These are phyloP conservation scores for Dreissena polymorpha DNA, from an alignment of 1,140 invertebrate genomes.

Conservation along the genomic window DNA sequence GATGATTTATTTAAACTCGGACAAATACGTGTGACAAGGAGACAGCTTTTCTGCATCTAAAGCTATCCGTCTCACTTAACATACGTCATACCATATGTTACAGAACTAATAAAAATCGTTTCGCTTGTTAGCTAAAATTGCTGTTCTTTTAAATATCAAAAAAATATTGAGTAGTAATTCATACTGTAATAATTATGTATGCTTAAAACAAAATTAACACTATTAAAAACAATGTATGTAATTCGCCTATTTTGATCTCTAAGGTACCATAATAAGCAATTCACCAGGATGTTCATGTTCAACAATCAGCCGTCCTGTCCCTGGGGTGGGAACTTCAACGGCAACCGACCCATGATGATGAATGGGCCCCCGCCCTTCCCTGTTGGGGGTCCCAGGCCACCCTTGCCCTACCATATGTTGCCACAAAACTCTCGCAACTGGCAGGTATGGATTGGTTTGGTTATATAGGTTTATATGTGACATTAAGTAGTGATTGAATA, in stretches of 20 bases:
- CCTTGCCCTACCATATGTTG: slow-evolving; percentile 29
- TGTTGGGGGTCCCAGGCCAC: neutral
- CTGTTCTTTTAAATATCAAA: no score
- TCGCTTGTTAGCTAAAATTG: no score
- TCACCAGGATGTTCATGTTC: slow-evolving; percentile 29
- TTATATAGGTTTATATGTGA: no score
- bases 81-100: neutral
- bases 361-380: neutral
- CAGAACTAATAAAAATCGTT: neutral
- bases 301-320: slow-evolving; percentile 31
- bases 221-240: neutral
- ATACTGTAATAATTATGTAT: neutral
- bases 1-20: neutral
- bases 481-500: neutral
- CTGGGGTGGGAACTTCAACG: slow-evolving; percentile 14
- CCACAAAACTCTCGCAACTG: slow-evolving; percentile 10
- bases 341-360: slow-evolving; percentile 5
- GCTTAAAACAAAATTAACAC: neutral
- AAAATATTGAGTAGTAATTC: no score
- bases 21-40: neutral
- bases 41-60: neutral
- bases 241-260: neutral
- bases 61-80: neutral
- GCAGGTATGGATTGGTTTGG: slow-evolving; percentile 6
- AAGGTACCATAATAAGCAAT: neutral